These are phyloP conservation scores for Columba livia DNA, from an alignment of 2,113 vertebrate species.

Conservation along the genomic window DNA sequence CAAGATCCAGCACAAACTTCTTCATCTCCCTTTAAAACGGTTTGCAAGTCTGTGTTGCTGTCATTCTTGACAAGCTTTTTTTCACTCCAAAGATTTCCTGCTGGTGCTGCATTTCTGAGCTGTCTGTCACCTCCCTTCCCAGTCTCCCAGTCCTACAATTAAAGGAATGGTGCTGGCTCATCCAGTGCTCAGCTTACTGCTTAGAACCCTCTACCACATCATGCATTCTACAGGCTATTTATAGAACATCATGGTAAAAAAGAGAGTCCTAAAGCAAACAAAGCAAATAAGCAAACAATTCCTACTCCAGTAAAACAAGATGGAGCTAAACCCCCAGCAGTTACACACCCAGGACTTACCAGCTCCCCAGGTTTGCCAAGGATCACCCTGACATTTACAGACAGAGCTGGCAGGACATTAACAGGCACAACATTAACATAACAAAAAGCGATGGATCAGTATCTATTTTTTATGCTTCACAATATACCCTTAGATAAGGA, in stretches of 20 bases:
- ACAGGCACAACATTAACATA: background rate
- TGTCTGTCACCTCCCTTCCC: background rate
- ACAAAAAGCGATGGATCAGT: background rate
- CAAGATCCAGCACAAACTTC: background rate
- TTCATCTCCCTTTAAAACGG: background rate
- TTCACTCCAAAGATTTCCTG: background rate
- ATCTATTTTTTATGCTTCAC: fast-evolving
- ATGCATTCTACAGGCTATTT: background rate
- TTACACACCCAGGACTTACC: background rate
- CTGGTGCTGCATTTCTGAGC: no score
- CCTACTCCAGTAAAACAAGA: background rate
- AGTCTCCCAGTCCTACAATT: background rate
- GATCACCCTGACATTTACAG: background rate
- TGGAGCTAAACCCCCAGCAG: background rate
- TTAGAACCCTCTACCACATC: background rate
- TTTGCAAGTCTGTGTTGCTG: background rate
- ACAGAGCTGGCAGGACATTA: background rate
- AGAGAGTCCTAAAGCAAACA: background rate
- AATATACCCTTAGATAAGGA: background rate
- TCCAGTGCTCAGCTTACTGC: background rate
- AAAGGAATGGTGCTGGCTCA: background rate
- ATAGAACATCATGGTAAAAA: background rate
- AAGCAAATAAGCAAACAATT: background rate
- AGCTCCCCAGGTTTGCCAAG: fast-evolving
- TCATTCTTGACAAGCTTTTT: background rate